phyloP scores from a whole-genome alignment of 2,113 vertebrate genomes.

The Phycodurus eques region DNA sequence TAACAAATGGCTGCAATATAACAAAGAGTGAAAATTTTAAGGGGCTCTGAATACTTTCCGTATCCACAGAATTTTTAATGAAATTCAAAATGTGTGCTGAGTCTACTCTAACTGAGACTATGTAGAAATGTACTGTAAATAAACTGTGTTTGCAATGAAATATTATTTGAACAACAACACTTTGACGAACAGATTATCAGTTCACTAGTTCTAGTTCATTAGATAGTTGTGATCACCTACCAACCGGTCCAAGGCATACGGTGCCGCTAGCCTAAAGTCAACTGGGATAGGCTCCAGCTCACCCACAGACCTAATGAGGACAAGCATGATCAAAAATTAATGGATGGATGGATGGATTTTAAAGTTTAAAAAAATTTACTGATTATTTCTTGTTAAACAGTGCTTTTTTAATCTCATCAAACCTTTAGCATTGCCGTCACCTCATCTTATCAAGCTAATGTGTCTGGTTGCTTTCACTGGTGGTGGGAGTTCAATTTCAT shows the following conservation, averaged over 20 bases:
- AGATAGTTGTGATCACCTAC: background rate
- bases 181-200: background rate
- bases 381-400: constrained; percentile 7
- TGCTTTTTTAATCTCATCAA: constrained; percentile 21
- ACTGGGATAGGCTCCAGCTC: too few relatives aligned
- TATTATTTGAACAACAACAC: background rate
- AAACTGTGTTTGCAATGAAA: background rate
- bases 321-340: too few relatives aligned
- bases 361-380: background rate
- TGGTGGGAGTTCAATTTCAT: constrained; percentile 36
- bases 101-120: background rate
- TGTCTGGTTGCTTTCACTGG: constrained; percentile 41
- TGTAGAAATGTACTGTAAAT: background rate
- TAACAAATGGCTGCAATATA: too few relatives aligned
- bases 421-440: constrained; percentile 21
- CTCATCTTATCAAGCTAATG: constrained; percentile 43
- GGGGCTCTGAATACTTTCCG: too few relatives aligned
- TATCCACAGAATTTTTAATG: background rate
- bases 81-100: background rate
- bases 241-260: background rate
- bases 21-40: too few relatives aligned
- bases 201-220: too few relatives aligned
- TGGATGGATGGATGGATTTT: background rate
- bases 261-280: background rate
- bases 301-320: too few relatives aligned